phyloP scores from a whole-genome alignment of 2,113 vertebrate species.

The Xiphorhynchus elegans region DNA sequence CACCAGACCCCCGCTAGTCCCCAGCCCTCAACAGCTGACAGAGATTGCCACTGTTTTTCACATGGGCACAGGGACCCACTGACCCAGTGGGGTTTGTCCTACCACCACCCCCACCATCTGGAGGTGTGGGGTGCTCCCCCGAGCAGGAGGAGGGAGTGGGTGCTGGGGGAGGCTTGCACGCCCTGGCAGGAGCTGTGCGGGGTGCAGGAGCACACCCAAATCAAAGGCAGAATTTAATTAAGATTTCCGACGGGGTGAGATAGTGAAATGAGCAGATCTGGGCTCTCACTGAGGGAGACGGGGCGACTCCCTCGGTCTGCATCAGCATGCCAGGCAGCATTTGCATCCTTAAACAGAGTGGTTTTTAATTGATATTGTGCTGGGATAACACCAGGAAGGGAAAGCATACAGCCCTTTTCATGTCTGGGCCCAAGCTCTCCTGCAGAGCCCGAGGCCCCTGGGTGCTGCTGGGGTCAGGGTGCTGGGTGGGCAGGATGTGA shows the following conservation, averaged over 20 bases:
- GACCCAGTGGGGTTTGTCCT: fast-evolving
- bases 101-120: not conserved
- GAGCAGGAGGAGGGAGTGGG: not conserved
- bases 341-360: constrained; percentile 19
- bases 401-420: not conserved
- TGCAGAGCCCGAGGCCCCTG: fast-evolving
- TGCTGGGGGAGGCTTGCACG: not conserved
- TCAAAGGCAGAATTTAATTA: constrained; percentile 46
- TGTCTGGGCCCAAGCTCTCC: not conserved
- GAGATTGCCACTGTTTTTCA: fast-evolving
- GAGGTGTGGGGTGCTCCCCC: not conserved
- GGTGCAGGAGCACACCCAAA: constrained; percentile 13
- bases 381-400: not conserved
- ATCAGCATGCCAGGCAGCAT: not conserved
- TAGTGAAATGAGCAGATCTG: constrained; percentile 24
- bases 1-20: not conserved
- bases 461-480: not conserved
- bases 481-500: not conserved
- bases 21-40: not conserved
- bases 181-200: not conserved
- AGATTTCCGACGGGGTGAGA: not conserved
- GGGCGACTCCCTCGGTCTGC: constrained; percentile 27
- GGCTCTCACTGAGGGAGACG: not conserved
- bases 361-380: constrained; percentile 11
- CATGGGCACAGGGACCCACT: fast-evolving